Evolutionary conservation across 2,113 vertebrate species (phyloP), one percentile per base, ranked within the genome.

Genomic region (Hoplias malabaricus): DNA sequence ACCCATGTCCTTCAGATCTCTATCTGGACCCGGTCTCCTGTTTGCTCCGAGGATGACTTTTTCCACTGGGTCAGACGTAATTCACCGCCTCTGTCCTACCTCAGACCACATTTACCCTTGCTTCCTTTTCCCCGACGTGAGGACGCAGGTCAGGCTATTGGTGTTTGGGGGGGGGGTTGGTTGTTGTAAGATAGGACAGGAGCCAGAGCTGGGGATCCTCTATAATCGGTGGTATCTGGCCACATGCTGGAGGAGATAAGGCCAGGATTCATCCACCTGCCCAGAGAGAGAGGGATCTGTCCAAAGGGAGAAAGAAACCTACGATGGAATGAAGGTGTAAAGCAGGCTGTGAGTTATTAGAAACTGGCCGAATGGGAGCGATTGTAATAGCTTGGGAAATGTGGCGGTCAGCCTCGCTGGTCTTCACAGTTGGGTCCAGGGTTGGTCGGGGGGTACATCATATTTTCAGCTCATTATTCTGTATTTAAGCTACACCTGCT

Each of bases 181-280:
- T n/a, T n/a, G n/a, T 50, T 53, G 33, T 12, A 14, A 78, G 76
- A 71, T 70, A 53, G 56, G 42, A 70, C 14, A 7, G 33, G 50
- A 54, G 50, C 19, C 36, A 42, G 50, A 57, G 59, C n/a, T 27
- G 38, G 42, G 65, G 72, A 75, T 79, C 81, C 79, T 79, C 69
- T 34, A 67, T 70, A 70, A 83, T 79, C 81, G 69, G 33, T 61
- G 23, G 62, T 79, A 76, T 79, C 77, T 68, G 73, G 59, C 80
- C 70, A 63, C 76, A 38, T 82, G 80, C 65, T 33, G 43, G 40
- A 23, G 54, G 73, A 83, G 81, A 83, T 83, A 83, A 83, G 73
- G 34, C 13, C 36, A 59, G 73, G 77, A 79, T 79, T 75, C 77
- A 83, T 79, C 73, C 79, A 70, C 31, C 77, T 68, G 67, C 23